A percentile compares a stretch with the other conserved stretches of the same genome.
phyloP scores from a whole-genome alignment of 1,140 invertebrate genomes.

The Brachionus koreanus region DNA sequence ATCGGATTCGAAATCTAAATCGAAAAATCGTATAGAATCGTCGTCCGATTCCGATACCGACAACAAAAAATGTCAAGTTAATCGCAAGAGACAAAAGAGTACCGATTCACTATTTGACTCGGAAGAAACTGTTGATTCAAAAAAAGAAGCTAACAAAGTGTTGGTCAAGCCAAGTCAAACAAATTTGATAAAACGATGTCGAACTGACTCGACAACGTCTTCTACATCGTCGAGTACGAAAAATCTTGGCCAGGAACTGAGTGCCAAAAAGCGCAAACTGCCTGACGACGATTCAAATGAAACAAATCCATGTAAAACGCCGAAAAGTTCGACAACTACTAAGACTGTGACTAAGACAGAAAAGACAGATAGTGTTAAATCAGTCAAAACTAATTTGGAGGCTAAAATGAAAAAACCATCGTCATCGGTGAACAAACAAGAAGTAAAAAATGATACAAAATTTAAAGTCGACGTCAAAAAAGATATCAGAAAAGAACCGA shows the following conservation, averaged over 20 bases:
- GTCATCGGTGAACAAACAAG: neutral
- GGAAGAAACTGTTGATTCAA: neutral
- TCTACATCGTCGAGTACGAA: neutral
- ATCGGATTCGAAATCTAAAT: neutral
- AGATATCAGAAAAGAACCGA: neutral
- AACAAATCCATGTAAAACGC: neutral
- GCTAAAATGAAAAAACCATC: neutral
- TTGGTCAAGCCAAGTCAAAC: neutral
- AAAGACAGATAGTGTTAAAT: neutral
- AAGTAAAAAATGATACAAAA: neutral
- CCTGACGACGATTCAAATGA: neutral
- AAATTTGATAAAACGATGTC: neutral
- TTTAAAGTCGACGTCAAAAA: neutral
- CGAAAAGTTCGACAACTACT: neutral
- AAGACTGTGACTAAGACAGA: neutral
- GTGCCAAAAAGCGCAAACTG: conserved; percentile 31
- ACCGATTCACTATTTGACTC: conserved; percentile 38
- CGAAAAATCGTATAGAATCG: neutral
- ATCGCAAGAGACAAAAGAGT: conserved; percentile 32
- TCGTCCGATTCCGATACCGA: neutral
- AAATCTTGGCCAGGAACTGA: neutral
- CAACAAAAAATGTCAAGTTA: neutral
- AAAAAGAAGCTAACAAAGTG: neutral
- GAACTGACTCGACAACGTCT: conserved; percentile 15
- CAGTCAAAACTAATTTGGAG: conserved; percentile 4